These are phyloP conservation scores for Euschistus heros DNA, from an alignment of 1,140 invertebrate genomes.

Conservation along the genomic window DNA sequence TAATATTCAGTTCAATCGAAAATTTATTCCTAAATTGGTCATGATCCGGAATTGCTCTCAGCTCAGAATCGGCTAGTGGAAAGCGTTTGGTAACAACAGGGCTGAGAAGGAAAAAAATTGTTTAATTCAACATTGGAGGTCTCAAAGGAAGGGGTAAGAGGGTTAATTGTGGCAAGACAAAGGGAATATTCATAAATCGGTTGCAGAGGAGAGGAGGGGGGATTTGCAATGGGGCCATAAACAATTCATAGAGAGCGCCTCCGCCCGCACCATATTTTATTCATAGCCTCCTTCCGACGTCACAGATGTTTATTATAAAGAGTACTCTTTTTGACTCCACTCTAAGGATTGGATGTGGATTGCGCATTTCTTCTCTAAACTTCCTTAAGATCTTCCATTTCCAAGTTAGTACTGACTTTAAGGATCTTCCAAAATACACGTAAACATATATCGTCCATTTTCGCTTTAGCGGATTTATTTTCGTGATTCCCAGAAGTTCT, in stretches of 20 bases:
- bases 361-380: no score
- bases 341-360: no score
- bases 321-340: not conserved
- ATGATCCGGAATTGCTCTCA: no score
- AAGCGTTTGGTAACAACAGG: not conserved
- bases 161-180: constrained; percentile 5
- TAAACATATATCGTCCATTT: no score
- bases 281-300: not conserved
- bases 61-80: no score
- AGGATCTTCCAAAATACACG: no score
- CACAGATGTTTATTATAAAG: constrained; percentile 7
- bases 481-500: no score
- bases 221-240: constrained; percentile 4
- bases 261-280: not conserved
- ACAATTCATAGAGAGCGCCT: not conserved
- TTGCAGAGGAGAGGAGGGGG: not conserved
- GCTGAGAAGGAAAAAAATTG: not conserved
- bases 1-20: no score
- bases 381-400: no score
- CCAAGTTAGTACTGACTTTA: no score
- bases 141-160: not conserved
- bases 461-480: no score
- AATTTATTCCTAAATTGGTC: no score
- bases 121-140: not conserved
- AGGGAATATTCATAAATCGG: constrained; percentile 2